Evolutionary conservation across 2,888 invertebrate species (phyloP), one percentile per base, ranked within the genome.

Genomic region (Polydrusus pterygomalis): DNA sequence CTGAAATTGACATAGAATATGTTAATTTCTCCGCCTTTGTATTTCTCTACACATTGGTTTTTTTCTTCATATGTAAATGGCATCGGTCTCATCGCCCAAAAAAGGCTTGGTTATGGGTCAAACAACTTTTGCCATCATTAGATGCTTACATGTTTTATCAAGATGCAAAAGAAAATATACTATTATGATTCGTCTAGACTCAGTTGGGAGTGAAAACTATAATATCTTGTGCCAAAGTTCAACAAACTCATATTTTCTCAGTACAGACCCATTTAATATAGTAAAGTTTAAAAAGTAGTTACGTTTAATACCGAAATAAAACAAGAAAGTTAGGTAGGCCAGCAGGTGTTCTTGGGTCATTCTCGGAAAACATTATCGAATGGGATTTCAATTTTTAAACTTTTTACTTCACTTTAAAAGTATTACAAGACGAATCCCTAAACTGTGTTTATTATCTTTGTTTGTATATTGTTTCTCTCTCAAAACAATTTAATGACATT

Each of bases 211-310:
- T 38, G 58, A 38, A 60, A 60, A 60, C 38, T 60, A 18, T 3
- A 17, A 10, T 40, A 40, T 60, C 17, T 60, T 18, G 18, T 60
- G 58, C 38, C 58, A 60, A 60, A 60, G 58, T 9, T 60, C 58
- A 60, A 60, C 58, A 60, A 60, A 60, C 58, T 60, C 38, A 60
- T 60, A 60, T 60, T 60, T 38, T 38, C 58, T 60, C 58, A 38
- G 58, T 17, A 11, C 38, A 17, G 7, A 60, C 7, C 10, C 17
- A 60, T 60, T 60, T 34, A 56, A 38, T n/a, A 38, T 60, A 60
- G 15, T 60, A 10, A 38, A 60, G 18, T 60, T 38, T 38, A n/a
- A 60, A 38, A 60, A 60, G n/a, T 60, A 15, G 58, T 60, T 38
- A 58, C n/a, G 18, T 38, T 40, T 17, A 38, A 38, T 10, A 60